Percentiles rank a stretch among this genome's conserved stretches.
Conservation (phyloP, 2,797 vertebrate species). For the Eleutherodactylus coqui region DNA sequence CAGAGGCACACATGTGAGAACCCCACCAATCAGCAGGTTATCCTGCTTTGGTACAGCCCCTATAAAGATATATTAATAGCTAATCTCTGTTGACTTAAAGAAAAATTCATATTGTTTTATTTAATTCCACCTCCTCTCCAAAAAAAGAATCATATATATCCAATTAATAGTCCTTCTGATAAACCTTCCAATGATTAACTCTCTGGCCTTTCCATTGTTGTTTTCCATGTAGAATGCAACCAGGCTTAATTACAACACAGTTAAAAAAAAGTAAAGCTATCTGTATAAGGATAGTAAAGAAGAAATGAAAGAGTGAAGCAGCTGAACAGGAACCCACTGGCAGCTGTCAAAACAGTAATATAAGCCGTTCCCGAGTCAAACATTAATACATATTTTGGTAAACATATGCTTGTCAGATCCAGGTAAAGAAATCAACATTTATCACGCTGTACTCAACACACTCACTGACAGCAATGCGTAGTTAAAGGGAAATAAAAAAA, state of each 20-base stretch:
- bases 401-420: slow-evolving; percentile 23
- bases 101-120: too few relatives aligned
- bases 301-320: background rate
- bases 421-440: slow-evolving; percentile 10
- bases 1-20: too few relatives aligned
- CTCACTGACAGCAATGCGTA: background rate
- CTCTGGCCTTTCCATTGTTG: background rate
- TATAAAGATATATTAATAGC: too few relatives aligned
- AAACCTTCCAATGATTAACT: too few relatives aligned
- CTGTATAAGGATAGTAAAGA: background rate
- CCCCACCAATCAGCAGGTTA: too few relatives aligned
- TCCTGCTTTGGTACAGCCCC: too few relatives aligned
- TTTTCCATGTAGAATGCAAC: background rate
- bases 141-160: too few relatives aligned
- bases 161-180: too few relatives aligned
- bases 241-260: background rate
- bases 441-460: background rate
- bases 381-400: slow-evolving; percentile 21
- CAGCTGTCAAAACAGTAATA: slow-evolving; percentile 23
- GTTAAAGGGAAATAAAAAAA: background rate
- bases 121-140: too few relatives aligned
- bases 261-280: background rate
- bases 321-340: background rate
- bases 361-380: background rate
- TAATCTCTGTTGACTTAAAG: too few relatives aligned